Evolutionary conservation across 1,140 invertebrate genomes (phyloP), one percentile per base, ranked within the genome.

Genomic region (Procambarus virginalis): DNA sequence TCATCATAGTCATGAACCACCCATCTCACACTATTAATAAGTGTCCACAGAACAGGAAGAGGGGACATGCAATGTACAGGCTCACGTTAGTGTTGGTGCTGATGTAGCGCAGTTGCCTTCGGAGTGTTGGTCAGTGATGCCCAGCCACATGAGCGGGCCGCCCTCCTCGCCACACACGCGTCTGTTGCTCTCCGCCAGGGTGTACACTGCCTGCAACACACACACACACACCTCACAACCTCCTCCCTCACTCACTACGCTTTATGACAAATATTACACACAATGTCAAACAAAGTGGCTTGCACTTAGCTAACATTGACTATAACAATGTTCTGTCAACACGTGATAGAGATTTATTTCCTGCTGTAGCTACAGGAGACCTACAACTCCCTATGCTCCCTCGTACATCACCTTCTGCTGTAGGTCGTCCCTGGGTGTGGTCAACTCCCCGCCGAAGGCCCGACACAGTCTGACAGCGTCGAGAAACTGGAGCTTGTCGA

Each of bases 81-180:
- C 68, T 73, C 68, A 73, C 68, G 0, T 22, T 8, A 3, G 5
- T 10, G 3, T 73, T 4, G 68, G n/a, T 34, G n/a, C 10, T 4
- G 22, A 34, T 5, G 22, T 73, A 73, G n/a, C 22, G n/a, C 68
- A 73, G 22, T 6, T 73, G n/a, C 68, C 68, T 6, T 73, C 68
- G 4, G 68, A 34, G n/a, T 34, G 5, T 20, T 73, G 5, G n/a
- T 89, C 81, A 9, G 68, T 78, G 51, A 89, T 89, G 34, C 87
- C 87, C 48, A 89, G 87, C 87, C 87, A 89, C 78, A 76, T 83
- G 49, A 89, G 87, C 2, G 87, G 17, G 1, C 81, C 80, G 2
- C 87, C 87, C 12, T 58, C 80, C 14, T 48, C 64, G 22, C 68
- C 22, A 46, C 87, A 89, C 51, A 46, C 2, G 10, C 60, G 9